Evolutionary conservation across 2,888 invertebrate genomes (phyloP).

Genomic region (Lamellibrachia columna): DNA sequence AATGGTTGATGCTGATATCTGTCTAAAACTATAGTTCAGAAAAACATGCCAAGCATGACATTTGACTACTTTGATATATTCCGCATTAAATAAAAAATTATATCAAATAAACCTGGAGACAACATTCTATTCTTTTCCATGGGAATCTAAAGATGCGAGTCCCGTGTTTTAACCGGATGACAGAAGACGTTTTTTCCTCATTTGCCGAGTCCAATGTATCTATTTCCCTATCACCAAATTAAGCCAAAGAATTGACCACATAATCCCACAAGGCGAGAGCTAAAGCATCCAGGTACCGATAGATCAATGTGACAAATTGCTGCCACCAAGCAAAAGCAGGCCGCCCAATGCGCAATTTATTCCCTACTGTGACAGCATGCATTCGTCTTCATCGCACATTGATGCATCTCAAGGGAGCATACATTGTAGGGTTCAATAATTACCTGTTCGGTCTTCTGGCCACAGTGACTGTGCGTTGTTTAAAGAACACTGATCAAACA

Average conservation of each 20-base stretch:
- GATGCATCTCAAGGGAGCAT: background rate
- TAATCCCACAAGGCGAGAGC: background rate
- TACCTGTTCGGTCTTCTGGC: background rate
- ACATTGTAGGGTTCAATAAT: background rate
- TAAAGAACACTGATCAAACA: background rate
- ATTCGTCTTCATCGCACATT: background rate
- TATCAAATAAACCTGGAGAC: too few species aligned
- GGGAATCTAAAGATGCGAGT: too few species aligned
- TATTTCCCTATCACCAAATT: too few species aligned
- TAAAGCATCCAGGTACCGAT: background rate
- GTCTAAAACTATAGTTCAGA: too few species aligned
- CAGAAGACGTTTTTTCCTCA: too few species aligned
- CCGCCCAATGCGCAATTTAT: background rate
- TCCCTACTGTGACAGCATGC: background rate
- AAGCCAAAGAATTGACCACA: background rate
- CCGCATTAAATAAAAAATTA: too few species aligned
- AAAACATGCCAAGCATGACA: too few species aligned
- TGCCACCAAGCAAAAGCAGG: background rate
- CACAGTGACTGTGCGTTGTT: background rate
- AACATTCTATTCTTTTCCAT: too few species aligned
- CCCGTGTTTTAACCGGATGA: too few species aligned
- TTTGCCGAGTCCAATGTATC: too few species aligned
- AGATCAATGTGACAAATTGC: background rate
- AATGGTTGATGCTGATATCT: too few species aligned
- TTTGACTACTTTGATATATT: too few species aligned